Base-by-base conservation (phyloP, 1,140 invertebrate genomes). In the Trichoplusia ni region DNA sequence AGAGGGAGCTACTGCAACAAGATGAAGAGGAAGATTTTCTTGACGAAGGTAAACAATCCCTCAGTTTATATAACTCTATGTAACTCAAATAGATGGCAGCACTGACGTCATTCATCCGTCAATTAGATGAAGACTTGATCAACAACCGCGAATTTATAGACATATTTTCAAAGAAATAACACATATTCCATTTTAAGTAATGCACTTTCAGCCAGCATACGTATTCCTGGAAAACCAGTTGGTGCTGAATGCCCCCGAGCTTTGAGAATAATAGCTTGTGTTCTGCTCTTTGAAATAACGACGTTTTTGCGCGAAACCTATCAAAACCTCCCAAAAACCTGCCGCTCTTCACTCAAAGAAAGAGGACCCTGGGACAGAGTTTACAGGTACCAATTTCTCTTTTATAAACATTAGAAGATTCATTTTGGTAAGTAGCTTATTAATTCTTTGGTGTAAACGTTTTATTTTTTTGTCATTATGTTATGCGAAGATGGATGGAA, bases 21-120 rank as follows among this genome's bases (percentile, higher is more conserved):
- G 98, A 99, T 77, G 98, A 99, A 81, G 97, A 99, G 79, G 99
- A 99, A 91, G 98, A 99, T 88, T 99, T 99, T 82, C 91, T 99
- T 4, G 98, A 99, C 91, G 98, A 99, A 94, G 95, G 96, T 97
- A 84, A 71, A 14, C 14, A n/a, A n/a, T n/a, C n/a, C n/a, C n/a
- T n/a, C n/a, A n/a, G n/a, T n/a, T n/a, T 21, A 42, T 13, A 37
- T 4, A 35, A 13, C 2, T 37, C 9, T 35, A 1, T 13, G n/a
- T 11, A 35, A 35, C 2, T 35, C 31, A 13, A 2, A 11, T 13
- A 37, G 13, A 37, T 37, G 35, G 35, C 35, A 37, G 13, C 35
- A 37, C 35, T 21, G 8, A n/a, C n/a, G n/a, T n/a, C n/a, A n/a
- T n/a, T n/a, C n/a, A n/a, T n/a, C n/a, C n/a, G n/a, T n/a, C n/a